phyloP scores from a whole-genome alignment of 2,797 vertebrate genomes.

The Platalea minor region DNA sequence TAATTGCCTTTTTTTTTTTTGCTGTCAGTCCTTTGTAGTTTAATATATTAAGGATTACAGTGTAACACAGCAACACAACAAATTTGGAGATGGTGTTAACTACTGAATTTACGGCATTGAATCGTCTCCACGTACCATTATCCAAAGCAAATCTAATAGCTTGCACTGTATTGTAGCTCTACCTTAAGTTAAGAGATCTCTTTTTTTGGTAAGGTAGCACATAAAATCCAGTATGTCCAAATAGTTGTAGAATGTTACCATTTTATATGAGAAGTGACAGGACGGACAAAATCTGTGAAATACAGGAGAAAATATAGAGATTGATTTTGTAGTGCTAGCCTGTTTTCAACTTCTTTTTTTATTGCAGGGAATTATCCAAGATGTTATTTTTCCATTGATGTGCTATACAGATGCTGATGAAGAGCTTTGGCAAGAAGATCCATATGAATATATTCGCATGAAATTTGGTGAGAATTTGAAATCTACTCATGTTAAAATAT shows the following conservation, averaged over 20 bases:
- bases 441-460: conserved; percentile 99
- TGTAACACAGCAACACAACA: neutral
- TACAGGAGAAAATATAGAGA: neutral
- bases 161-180: neutral
- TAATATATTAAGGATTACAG: neutral
- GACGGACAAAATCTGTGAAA: neutral
- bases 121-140: neutral
- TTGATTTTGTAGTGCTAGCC: neutral
- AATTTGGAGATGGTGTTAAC: neutral
- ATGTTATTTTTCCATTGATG: conserved; percentile 99
- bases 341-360: neutral
- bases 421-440: conserved; percentile 98
- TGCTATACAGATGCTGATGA: conserved; percentile 99
- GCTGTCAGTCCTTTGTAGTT: neutral
- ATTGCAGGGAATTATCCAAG: conserved; percentile 95
- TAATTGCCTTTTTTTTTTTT: neutral
- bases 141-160: neutral
- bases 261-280: neutral
- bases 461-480: conserved; percentile 87
- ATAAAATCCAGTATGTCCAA: neutral
- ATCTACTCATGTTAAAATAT: neutral
- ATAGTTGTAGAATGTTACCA: neutral
- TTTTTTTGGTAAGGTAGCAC: neutral
- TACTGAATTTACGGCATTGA: neutral
- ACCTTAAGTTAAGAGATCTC: neutral